phyloP scores from a whole-genome alignment of 2,113 vertebrate genomes.

The Geococcyx californianus region DNA sequence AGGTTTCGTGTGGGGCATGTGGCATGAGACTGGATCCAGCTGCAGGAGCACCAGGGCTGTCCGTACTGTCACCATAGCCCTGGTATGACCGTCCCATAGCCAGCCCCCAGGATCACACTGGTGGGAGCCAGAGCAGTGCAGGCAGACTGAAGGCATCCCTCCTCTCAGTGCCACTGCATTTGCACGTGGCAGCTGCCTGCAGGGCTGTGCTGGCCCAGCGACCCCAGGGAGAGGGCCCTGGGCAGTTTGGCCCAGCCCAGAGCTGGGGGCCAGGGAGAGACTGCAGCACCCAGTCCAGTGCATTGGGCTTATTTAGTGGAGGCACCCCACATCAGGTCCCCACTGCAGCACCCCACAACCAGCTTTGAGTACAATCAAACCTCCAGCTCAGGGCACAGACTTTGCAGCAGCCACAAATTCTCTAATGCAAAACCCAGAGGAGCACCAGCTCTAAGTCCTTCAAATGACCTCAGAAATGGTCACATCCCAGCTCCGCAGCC shows the following conservation, averaged over 20 bases:
- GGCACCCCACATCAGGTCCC: neutral
- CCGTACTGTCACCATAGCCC: neutral
- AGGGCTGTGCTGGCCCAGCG: neutral
- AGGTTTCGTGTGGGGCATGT: rapidly evolving
- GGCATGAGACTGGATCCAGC: rapidly evolving
- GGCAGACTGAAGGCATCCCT: rapidly evolving
- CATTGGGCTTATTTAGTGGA: neutral
- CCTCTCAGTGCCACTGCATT: rapidly evolving
- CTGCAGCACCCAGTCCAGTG: neutral
- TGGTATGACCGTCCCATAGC: neutral
- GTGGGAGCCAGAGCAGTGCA: neutral
- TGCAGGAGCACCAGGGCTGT: neutral
- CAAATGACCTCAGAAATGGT: rapidly evolving
- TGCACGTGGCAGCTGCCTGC: neutral
- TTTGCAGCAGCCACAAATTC: neutral
- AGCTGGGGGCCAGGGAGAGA: neutral
- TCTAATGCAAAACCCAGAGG: neutral
- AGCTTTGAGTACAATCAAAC: neutral
- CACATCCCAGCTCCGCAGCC: neutral
- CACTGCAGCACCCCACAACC: neutral
- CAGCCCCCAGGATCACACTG: neutral
- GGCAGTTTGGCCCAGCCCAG: neutral
- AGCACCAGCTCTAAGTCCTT: neutral
- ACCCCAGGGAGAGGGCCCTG: neutral
- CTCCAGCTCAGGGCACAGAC: neutral